Evolutionary conservation across 1,140 invertebrate genomes (phyloP).

Genomic region (Drosophila triauraria): DNA sequence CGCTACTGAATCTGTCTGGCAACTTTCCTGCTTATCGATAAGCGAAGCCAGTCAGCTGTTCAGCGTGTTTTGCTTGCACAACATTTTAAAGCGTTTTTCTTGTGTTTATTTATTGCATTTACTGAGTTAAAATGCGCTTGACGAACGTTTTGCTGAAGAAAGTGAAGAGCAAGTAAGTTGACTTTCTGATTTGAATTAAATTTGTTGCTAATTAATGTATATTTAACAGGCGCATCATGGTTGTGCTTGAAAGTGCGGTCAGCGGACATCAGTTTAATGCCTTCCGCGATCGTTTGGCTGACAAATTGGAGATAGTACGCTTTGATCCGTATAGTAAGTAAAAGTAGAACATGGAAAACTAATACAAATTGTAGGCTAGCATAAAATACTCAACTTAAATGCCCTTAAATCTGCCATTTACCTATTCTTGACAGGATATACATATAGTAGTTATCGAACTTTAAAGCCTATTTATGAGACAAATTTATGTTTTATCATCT

Average conservation of each 20-base stretch:
- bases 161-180: slow-evolving; percentile 76
- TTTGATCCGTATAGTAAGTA: slow-evolving; percentile 93
- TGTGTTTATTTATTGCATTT: neutral
- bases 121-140: slow-evolving; percentile 52
- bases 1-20: too few relatives aligned
- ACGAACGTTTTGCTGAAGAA: slow-evolving; percentile 70
- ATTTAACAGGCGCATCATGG: slow-evolving; percentile 89
- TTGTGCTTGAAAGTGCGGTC: slow-evolving; percentile 91
- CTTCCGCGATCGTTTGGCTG: slow-evolving; percentile 89
- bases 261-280: slow-evolving; percentile 89
- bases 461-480: too few relatives aligned
- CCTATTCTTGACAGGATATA: too few relatives aligned
- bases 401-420: too few relatives aligned
- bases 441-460: too few relatives aligned
- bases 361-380: too few relatives aligned
- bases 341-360: too few relatives aligned
- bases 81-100: slow-evolving; percentile 20
- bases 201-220: neutral
- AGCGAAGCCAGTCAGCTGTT: too few relatives aligned
- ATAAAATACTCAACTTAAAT: too few relatives aligned
- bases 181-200: slow-evolving; percentile 49
- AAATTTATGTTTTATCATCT: too few relatives aligned
- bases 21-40: too few relatives aligned
- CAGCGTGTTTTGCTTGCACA: slow-evolving; percentile 4
- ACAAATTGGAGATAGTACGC: slow-evolving; percentile 90